Conservation (phyloP, 2,113 vertebrate genomes). For the Antechinus flavipes region DNA sequence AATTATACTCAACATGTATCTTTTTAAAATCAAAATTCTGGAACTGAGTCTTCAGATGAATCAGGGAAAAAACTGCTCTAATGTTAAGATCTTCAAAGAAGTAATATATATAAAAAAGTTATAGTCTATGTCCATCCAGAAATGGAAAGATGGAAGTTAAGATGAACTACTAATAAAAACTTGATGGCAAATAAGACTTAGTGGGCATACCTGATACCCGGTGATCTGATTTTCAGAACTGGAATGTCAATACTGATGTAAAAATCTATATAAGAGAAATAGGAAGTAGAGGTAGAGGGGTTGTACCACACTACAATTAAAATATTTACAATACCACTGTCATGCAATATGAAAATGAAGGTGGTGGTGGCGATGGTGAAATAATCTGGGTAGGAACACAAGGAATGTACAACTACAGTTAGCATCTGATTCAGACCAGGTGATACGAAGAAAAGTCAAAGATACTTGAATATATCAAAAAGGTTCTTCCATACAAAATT, state of each 20-base stretch:
- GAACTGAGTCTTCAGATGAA: conserved; percentile 69
- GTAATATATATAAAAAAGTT: conserved; percentile 75
- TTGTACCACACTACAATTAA: conserved; percentile 74
- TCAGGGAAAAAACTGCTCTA: conserved; percentile 71
- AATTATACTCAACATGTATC: conserved; percentile 40
- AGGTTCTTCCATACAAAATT: conserved; percentile 69
- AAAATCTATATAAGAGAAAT: conserved; percentile 83
- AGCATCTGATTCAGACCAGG: conserved; percentile 23
- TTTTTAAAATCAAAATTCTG: conserved; percentile 54
- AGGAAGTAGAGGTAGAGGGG: conserved; percentile 80
- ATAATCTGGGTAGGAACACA: conserved; percentile 50
- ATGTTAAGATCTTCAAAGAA: conserved; percentile 78
- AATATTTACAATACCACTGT: conserved; percentile 74
- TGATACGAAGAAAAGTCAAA: conserved; percentile 60
- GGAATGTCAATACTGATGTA: conserved; percentile 82
- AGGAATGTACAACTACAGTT: conserved; percentile 39
- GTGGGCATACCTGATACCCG: conserved; percentile 82
- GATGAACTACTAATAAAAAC: conserved; percentile 79
- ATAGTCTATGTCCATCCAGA: conserved; percentile 72
- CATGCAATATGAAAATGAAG: conserved; percentile 66
- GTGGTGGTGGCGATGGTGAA: conserved; percentile 48
- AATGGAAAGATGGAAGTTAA: conserved; percentile 80
- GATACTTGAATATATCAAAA: conserved; percentile 58
- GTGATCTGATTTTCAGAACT: conserved; percentile 82
- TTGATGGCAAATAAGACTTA: conserved; percentile 80